These are phyloP conservation scores for Brachyhypopomus occidentalis DNA, from an alignment of 2,113 vertebrate genomes.

Conservation along the genomic window DNA sequence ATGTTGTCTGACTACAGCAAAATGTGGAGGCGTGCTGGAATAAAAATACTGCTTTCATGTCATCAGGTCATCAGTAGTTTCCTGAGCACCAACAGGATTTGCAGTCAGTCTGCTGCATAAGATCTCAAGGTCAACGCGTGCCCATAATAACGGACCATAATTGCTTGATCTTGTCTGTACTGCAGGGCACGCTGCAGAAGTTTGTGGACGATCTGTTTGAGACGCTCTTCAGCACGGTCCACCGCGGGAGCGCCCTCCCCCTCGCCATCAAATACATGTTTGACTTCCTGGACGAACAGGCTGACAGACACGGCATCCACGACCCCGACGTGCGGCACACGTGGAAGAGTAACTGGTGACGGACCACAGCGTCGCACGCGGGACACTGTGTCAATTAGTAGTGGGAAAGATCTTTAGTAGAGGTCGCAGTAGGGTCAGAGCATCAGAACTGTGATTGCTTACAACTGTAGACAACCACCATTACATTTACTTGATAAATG, in stretches of 20 bases:
- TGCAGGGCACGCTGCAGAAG: constrained; percentile 93
- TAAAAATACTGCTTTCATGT: too few relatives aligned
- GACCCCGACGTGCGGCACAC: constrained; percentile 95
- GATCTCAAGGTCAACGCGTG: neutral
- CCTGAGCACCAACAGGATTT: neutral
- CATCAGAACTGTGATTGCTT: neutral
- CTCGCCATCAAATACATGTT: constrained; percentile 99
- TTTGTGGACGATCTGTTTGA: constrained; percentile 96
- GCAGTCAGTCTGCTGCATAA: neutral
- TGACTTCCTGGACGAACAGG: constrained; percentile 97
- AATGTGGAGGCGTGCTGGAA: too few relatives aligned
- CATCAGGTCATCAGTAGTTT: too few relatives aligned
- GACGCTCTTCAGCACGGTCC: constrained; percentile 96
- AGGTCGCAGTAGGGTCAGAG: too few relatives aligned
- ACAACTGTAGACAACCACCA: too few relatives aligned
- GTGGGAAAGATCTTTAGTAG: neutral
- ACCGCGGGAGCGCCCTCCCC: constrained; percentile 91
- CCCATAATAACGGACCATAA: too few relatives aligned
- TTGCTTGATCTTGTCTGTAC: neutral
- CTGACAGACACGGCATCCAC: constrained; percentile 90
- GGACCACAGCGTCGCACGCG: too few relatives aligned
- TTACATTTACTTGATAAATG: too few relatives aligned
- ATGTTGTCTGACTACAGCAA: too few relatives aligned
- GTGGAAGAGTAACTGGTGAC: constrained; percentile 98
- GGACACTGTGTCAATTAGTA: neutral